These are phyloP conservation scores for Schizothorax lantsangensis DNA, from an alignment of 2,797 vertebrate genomes.

Conservation along the genomic window DNA sequence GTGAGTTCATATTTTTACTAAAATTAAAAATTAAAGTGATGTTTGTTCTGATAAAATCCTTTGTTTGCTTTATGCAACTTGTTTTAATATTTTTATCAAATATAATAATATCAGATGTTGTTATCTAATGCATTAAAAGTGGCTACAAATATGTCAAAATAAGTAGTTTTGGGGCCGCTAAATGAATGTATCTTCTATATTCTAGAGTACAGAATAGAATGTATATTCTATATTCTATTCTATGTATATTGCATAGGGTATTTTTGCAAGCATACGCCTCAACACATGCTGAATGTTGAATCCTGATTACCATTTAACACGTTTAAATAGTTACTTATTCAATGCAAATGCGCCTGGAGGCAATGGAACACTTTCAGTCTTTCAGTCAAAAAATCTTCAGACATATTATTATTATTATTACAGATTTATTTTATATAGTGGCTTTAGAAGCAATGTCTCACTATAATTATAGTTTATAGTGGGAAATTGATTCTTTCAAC, in stretches of 20 bases:
- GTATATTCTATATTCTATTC: neutral
- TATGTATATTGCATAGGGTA: neutral
- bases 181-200: neutral
- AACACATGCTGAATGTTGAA: neutral
- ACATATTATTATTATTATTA: conserved; percentile 14
- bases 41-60: neutral
- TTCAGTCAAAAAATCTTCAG: neutral
- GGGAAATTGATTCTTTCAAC: conserved; percentile 33
- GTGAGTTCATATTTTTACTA: neutral
- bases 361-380: neutral
- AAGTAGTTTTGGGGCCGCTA: neutral
- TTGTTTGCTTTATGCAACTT: neutral
- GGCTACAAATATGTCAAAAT: neutral
- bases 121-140: conserved; percentile 8
- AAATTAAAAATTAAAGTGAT: neutral
- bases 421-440: conserved; percentile 14
- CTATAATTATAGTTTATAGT: conserved; percentile 9
- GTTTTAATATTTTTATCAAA: neutral
- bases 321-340: conserved; percentile 17
- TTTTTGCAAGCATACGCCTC: neutral
- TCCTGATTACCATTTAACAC: conserved; percentile 5
- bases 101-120: neutral
- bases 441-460: neutral
- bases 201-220: neutral
- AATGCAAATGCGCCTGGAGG: neutral